Evolutionary conservation across 2,797 vertebrate genomes (phyloP).

Genomic region (Scyliorhinus canicula): DNA sequence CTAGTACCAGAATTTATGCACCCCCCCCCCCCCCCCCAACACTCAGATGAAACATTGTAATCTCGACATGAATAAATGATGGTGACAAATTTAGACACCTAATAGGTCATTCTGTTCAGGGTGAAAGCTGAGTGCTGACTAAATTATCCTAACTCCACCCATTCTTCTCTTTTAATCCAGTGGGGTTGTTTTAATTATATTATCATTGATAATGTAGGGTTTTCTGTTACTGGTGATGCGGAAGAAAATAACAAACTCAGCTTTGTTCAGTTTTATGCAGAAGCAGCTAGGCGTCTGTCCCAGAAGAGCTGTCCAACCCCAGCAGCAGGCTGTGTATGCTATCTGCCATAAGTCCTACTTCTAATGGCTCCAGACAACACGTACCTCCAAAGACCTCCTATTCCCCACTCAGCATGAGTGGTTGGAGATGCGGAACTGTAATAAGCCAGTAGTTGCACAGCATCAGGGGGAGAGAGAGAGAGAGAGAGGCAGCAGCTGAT

Average conservation of each 20-base stretch:
- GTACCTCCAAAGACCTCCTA: slow-evolving; percentile 38
- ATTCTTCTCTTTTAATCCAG: slow-evolving; percentile 22
- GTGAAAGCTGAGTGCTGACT: slow-evolving; percentile 35
- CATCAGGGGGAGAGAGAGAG: neutral
- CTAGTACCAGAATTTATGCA: neutral
- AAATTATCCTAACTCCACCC: slow-evolving; percentile 15
- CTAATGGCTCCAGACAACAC: slow-evolving; percentile 38
- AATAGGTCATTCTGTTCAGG: slow-evolving; percentile 38
- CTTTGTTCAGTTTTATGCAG: slow-evolving; percentile 27
- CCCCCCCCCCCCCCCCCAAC: neutral
- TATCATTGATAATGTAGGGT: neutral
- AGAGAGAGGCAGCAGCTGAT: slow-evolving; percentile 19
- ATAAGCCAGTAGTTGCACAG: slow-evolving; percentile 38
- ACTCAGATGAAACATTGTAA: slow-evolving; percentile 34
- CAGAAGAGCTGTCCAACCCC: slow-evolving; percentile 30
- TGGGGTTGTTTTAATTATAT: slow-evolving; percentile 19
- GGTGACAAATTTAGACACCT: slow-evolving; percentile 39
- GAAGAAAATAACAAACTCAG: slow-evolving; percentile 28
- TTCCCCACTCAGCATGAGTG: slow-evolving; percentile 38
- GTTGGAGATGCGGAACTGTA: slow-evolving; percentile 37
- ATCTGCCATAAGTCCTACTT: slow-evolving; percentile 36
- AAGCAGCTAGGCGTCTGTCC: slow-evolving; percentile 29
- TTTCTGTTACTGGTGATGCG: neutral
- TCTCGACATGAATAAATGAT: slow-evolving; percentile 37
- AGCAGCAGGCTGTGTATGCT: slow-evolving; percentile 36